A percentile compares a stretch with the other conserved stretches of the same genome.
phyloP scores from a whole-genome alignment of 1,140 invertebrate genomes.

The Drosophila jambulina region DNA sequence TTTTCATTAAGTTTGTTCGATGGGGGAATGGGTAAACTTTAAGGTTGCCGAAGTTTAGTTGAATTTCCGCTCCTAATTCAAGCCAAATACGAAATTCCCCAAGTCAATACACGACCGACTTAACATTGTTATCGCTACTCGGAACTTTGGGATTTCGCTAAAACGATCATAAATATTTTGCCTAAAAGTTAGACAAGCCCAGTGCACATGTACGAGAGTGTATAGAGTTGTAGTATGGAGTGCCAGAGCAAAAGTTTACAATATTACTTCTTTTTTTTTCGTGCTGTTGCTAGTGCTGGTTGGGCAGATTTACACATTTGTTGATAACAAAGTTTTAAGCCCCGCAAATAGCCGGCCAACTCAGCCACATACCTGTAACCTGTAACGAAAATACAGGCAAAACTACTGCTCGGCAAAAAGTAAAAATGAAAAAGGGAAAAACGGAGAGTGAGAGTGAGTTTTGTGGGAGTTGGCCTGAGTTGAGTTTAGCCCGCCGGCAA shows the following conservation, averaged over 20 bases:
- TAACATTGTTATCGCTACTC: slow-evolving; percentile 48
- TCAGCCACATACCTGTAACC: slow-evolving; percentile 43
- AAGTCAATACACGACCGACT: slow-evolving; percentile 49
- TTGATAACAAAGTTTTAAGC: slow-evolving; percentile 80
- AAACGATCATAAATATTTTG: slow-evolving; percentile 82
- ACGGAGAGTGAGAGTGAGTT: slow-evolving; percentile 8
- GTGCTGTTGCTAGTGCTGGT: slow-evolving; percentile 20
- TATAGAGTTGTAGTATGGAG: slow-evolving; percentile 12
- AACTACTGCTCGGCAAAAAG: slow-evolving; percentile 19
- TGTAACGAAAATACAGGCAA: slow-evolving; percentile 45
- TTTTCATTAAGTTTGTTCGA: slow-evolving; percentile 45
- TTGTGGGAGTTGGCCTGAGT: slow-evolving; percentile 23
- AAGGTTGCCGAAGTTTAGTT: slow-evolving; percentile 31
- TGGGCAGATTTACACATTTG: slow-evolving; percentile 79
- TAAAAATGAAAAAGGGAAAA: not conserved
- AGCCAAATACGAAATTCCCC: slow-evolving; percentile 32
- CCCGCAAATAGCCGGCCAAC: slow-evolving; percentile 71
- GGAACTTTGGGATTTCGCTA: slow-evolving; percentile 45
- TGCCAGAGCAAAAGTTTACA: slow-evolving; percentile 50
- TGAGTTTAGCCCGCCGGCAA: slow-evolving; percentile 41
- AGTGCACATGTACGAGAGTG: slow-evolving; percentile 34
- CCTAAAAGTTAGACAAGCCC: slow-evolving; percentile 74
- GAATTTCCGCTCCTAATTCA: slow-evolving; percentile 35
- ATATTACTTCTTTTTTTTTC: slow-evolving; percentile 33
- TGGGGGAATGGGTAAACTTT: slow-evolving; percentile 23